Percentiles rank a stretch among this genome's conserved stretches.
Evolutionary conservation across 1,140 invertebrate species (phyloP).

Genomic region (Brachionus plicatilis): DNA sequence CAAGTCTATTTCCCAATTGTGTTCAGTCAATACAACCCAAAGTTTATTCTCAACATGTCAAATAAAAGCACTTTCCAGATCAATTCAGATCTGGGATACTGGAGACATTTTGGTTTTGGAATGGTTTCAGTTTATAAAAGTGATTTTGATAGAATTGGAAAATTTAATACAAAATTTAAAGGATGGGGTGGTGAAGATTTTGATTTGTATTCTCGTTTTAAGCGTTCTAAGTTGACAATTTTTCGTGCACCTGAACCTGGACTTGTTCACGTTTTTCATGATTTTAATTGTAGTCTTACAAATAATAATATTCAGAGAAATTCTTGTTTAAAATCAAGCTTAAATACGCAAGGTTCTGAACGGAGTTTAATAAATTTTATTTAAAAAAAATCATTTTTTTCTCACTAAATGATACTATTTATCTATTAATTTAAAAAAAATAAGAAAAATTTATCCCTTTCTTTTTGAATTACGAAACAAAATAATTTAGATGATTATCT

Average conservation of each 20-base stretch:
- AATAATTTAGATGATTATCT: no score
- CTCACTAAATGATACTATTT: no score
- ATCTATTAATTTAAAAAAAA: no score
- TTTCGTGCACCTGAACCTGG: slow-evolving; percentile 73
- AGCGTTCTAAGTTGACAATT: slow-evolving; percentile 66
- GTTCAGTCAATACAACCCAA: slow-evolving; percentile 74
- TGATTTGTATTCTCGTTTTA: slow-evolving; percentile 68
- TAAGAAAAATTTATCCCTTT: no score
- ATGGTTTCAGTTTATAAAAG: slow-evolving; percentile 78
- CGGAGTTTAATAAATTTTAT: no score
- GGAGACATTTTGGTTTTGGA: slow-evolving; percentile 76
- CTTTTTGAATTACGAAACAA: no score
- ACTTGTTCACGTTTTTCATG: slow-evolving; percentile 77
- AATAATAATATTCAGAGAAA: not conserved
- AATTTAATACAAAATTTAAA: slow-evolving; percentile 70
- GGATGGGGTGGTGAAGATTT: slow-evolving; percentile 78
- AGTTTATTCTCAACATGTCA: slow-evolving; percentile 58
- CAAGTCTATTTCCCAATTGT: slow-evolving; percentile 78
- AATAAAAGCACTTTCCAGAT: slow-evolving; percentile 70
- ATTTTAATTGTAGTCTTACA: slow-evolving; percentile 65
- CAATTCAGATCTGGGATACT: slow-evolving; percentile 73
- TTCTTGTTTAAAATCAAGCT: not conserved
- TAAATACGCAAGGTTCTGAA: not conserved
- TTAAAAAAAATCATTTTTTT: no score
- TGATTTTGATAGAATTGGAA: slow-evolving; percentile 69